Base-by-base conservation (phyloP, 2,797 vertebrate genomes). In the Acrossocheilus fasciatus region DNA sequence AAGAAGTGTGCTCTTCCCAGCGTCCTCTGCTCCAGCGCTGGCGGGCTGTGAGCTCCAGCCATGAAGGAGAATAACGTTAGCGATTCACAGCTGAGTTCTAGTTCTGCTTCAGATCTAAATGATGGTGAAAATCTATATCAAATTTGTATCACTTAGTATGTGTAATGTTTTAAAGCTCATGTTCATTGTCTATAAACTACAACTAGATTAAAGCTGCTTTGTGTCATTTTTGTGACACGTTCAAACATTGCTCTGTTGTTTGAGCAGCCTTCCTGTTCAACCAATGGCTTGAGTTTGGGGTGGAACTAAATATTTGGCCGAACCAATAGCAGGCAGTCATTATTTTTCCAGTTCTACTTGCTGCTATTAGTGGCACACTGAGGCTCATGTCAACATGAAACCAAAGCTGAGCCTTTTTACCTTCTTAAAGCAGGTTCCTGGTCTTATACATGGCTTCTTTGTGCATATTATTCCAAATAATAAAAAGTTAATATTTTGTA, bases 1-100 rank as follows among this genome's bases (percentile, higher is more conserved):
- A 89, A 47, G 59, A 83, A 74, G 72, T 68, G 76, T 73, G 79
- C 80, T 87, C 88, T 74, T 78, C 57, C 86, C 80, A 84, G 81
- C 68, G n/a, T 52, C 68, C 86, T 76, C 62, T 52, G 47, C 83
- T 76, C 64, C 50, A 41, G 79, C 39, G 80, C 39, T 62, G 72
- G 75, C 52, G 54, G 78, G 26, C 62, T 52, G 23, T 70, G 72
- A 81, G 52, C 73, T 81, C 10, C 18, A 41, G 73, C 73, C 50
- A 82, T 36, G 50, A 45, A 70, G 47, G 47, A 70, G 47, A 69
- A 72, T 41, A 47, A 59, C 26, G 41, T 9, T 30, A 34, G 76
- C 50, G 6, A 36, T 41, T 50, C 30, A 26, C 20, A 76, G 57
- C 52, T 1, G 52, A 72, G 10, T 59, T 83, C 70, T 64, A 52